Evolutionary conservation across 2,113 vertebrate genomes (phyloP), one percentile per base, ranked within the genome.

Genomic region (Collichthys lucidus): DNA sequence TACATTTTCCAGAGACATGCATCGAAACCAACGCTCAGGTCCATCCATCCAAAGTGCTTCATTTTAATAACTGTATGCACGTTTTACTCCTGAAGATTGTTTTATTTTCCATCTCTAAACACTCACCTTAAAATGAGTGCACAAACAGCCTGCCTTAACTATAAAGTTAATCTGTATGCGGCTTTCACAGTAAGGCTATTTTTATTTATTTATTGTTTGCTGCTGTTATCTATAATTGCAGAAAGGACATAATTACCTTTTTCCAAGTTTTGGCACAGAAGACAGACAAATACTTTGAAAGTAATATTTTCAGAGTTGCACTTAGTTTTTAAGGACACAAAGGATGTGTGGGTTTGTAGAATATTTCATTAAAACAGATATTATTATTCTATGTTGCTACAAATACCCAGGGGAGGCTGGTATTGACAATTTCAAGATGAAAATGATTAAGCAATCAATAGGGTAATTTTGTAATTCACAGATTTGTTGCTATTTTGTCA

Each of bases 201-300:
- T 67, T 17, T 61, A 19, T 63, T 68, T 67, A 9, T 22, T 10
- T 44, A 26, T 67, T 67, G n/a, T 62, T 71, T 70, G 65, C 42
- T 49, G 61, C 71, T 49, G 26, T 55, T 84, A 79, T 89, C 75
- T 89, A 77, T 80, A 77, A 80, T 82, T 82, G 79, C 75, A 76
- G 65, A 69, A 56, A 82, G n/a, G 14, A 72, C 68, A 75, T 83
- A 85, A 87, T 80, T 80, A 75, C 68, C 59, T 80, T 77, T 72
- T 72, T 26, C 62, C 26, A 77, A 50, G 59, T 83, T 83, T 75
- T 22, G 40, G 65, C 19, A 4, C 2, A 0, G 29, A 49, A 80
- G 26, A 69, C 46, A 46, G 74, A 74, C 46, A 74, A 57, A 74
- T 71, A 35, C 50, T 65, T 59, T 64, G 12, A 31, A 68, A 70